Conservation (phyloP, 2,797 vertebrate genomes). For the Tadarida brasiliensis region DNA sequence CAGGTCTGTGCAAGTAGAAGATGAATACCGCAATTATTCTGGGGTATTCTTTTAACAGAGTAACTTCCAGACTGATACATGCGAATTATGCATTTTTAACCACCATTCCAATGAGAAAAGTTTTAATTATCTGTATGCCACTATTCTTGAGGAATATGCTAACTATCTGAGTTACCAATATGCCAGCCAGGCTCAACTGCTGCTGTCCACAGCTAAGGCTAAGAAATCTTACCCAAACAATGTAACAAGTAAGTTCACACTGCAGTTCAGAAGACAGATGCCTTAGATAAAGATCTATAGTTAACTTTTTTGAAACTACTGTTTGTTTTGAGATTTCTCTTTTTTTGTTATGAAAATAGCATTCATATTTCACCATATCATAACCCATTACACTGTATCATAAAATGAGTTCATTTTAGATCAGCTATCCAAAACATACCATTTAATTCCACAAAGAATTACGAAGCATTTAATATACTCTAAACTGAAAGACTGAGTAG, state of each 20-base stretch:
- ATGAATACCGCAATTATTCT: conserved; percentile 46
- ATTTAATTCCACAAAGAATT: conserved; percentile 10
- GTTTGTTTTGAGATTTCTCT: conserved; percentile 9
- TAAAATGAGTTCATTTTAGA: conserved; percentile 38
- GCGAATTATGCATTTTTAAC: conserved; percentile 58
- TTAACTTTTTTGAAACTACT: neutral
- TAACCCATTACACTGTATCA: conserved; percentile 7
- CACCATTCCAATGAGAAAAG: conserved; percentile 49
- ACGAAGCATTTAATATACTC: conserved; percentile 5
- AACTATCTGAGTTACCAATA: conserved; percentile 57
- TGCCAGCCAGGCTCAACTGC: neutral
- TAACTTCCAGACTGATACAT: conserved; percentile 36
- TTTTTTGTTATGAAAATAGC: conserved; percentile 19
- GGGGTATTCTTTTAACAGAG: neutral
- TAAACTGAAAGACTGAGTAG: neutral
- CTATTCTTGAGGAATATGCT: conserved; percentile 57
- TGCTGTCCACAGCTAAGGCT: conserved; percentile 56
- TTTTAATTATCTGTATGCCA: conserved; percentile 66
- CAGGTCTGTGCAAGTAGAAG: conserved; percentile 53
- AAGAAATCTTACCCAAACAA: conserved; percentile 47
- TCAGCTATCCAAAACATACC: neutral
- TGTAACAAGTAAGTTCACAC: neutral
- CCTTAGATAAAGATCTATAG: neutral
- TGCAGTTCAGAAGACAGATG: conserved; percentile 36
- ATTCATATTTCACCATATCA: neutral